Evolutionary conservation across 2,797 vertebrate species (phyloP), one percentile per base, ranked within the genome.

Genomic region (Gila robusta): DNA sequence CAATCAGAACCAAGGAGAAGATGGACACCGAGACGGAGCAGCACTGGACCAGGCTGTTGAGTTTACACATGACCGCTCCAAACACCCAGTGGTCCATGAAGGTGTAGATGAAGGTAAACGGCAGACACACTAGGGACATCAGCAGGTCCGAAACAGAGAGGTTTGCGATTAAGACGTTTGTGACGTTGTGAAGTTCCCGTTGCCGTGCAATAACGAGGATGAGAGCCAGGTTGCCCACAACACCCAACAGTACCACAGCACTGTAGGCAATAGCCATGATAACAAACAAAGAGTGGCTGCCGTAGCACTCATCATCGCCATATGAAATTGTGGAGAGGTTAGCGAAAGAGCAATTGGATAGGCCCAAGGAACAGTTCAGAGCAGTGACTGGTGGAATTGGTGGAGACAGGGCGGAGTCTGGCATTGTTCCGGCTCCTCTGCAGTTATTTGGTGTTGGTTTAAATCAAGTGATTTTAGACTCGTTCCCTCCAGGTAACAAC

Each of bases 81-180:
- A 97, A 97, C 90, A 97, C 93, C 97, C 97, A 97, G 89, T 97
- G 96, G 90, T 97, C 96, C 97, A 97, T 97, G 72, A 97, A 91
- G 0, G 97, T 97, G 66, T 97, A 97, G 72, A 97, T 94, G n/a
- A 97, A 96, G 0, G 96, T 97, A 89, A 97, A 97, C 1, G 96
- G 97, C 90, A 97, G 93, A 92, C 96, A 97, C 93, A 97, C 95
- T 82, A 97, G 91, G 17, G 96, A 94, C 41, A 97, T 95, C 2
- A 97, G 91, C 84, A 97, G 91, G 89, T 97, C 97, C 1, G 96
- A 97, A 90, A 96, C 95, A 0, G 97, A 97, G 11, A 97, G 95
- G 90, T 97, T 97, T 89, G 96, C 97, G 16, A 97, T 97, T 19
- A 97, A 93, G 87, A 97, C 96, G 82, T 97, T 97, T 85, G 97